Percentiles rank a stretch among this genome's conserved stretches.
phyloP scores from a whole-genome alignment of 2,888 invertebrate genomes.

The Opisthograptis luteolata region DNA sequence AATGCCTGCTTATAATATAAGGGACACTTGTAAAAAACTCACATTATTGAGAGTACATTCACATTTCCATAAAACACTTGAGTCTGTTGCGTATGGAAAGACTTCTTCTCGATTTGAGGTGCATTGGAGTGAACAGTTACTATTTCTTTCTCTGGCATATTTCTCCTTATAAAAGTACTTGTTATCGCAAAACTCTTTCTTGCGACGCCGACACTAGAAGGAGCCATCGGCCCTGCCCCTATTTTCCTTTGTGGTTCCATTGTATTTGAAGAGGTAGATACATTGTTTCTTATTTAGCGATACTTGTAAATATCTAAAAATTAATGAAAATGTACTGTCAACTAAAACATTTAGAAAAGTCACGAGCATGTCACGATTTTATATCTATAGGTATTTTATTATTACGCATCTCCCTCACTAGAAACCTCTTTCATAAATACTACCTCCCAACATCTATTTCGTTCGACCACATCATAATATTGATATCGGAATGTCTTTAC shows the following conservation, averaged over 20 bases:
- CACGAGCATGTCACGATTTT: background rate
- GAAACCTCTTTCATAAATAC: too few species aligned
- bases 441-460: too few species aligned
- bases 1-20: too few species aligned
- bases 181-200: constrained; percentile 61
- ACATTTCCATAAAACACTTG: constrained; percentile 72
- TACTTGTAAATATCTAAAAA: background rate
- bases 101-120: constrained; percentile 61
- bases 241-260: constrained; percentile 70
- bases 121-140: constrained; percentile 67
- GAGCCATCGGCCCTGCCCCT: constrained; percentile 64
- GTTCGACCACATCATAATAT: too few species aligned
- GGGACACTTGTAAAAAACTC: too few species aligned
- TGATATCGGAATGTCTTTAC: too few species aligned
- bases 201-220: constrained; percentile 53
- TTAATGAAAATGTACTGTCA: background rate
- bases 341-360: too few species aligned
- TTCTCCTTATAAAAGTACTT: constrained; percentile 47
- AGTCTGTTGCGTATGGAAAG: constrained; percentile 58
- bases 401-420: too few species aligned
- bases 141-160: constrained; percentile 59
- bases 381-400: too few species aligned
- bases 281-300: background rate
- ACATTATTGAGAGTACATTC: constrained; percentile 73
- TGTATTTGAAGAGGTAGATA: background rate